Base-by-base conservation (phyloP, 2,113 vertebrate genomes). In the Tenebrosternarchus preto region DNA sequence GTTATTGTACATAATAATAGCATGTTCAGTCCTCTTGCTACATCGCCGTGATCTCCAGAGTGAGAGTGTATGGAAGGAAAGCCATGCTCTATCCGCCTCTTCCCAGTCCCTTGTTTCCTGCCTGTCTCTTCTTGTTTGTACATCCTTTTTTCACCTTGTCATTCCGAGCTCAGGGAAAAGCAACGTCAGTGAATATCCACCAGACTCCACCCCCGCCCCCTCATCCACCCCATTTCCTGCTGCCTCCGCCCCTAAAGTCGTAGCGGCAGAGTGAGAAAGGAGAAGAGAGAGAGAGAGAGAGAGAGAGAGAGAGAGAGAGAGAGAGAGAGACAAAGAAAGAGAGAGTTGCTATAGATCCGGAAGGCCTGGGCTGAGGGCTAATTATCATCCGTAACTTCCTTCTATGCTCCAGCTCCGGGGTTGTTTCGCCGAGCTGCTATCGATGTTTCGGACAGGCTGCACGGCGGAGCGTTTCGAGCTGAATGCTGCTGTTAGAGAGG, bases 401-500 rank as follows among this genome's bases (percentile, higher is more conserved):
- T 80, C 73, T 66, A 64, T 80, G 73, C 43, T 80, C 36, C 64
- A 80, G 27, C 79, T 77, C 55, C 82, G 77, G 33, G 75, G 70
- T 88, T 82, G 83, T 82, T 85, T 86, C 76, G 83, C 56, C 86
- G 69, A 82, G 63, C 74, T 77, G 81, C 83, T 78, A 84, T 74
- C 84, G 85, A 89, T 86, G 80, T 73, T 77, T 81, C 79, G 76
- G 85, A 85, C 78, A 80, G 73, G 78, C 83, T 82, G 56, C 31
- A 83, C 80, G 75, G 73, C 75, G 76, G 81, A 84, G n/a, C n/a
- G n/a, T n/a, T n/a, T n/a, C n/a, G n/a, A n/a, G 72, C 84, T 81
- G 83, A 89, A 88, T 70, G 78, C 84, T 83, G 85, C 87, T 85
- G 82, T 91, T 87, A 89, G 86, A 89, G 80, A 71, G 63, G 55